phyloP scores from a whole-genome alignment of 2,113 vertebrate genomes.

The Nothoprocta perdicaria region DNA sequence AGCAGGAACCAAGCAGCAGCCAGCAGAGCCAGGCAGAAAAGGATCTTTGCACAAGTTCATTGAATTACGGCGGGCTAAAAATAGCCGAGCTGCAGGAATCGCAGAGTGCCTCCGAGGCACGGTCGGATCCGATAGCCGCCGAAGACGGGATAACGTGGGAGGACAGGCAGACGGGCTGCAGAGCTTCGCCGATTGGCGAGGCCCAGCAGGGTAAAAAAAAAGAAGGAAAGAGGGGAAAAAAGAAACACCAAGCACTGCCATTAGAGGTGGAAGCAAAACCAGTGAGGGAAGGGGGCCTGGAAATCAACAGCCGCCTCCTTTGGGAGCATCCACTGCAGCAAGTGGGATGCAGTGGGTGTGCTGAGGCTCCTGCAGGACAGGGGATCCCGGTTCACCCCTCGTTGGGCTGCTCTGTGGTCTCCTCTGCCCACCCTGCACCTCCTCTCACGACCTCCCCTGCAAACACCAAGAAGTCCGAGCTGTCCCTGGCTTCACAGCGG shows the following conservation, averaged over 20 bases:
- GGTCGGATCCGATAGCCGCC: accelerated
- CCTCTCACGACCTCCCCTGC: not conserved
- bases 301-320: not conserved
- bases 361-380: not conserved
- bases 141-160: accelerated
- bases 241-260: too few species aligned
- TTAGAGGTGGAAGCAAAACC: too few species aligned
- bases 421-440: not conserved
- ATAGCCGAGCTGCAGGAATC: constrained; percentile 19
- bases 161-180: not conserved
- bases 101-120: constrained; percentile 11
- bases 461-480: not conserved
- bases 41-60: not conserved
- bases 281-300: not conserved
- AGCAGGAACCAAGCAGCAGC: constrained; percentile 4
- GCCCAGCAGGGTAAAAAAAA: not conserved
- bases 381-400: not conserved
- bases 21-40: not conserved
- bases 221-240: too few species aligned
- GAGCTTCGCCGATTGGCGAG: not conserved
- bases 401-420: accelerated
- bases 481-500: not conserved
- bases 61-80: constrained; percentile 48
- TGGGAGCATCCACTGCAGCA: too few species aligned
- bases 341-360: not conserved